Percentiles rank a stretch among this genome's conserved stretches.
These are phyloP conservation scores for Myotis daubentonii DNA, from an alignment of 2,797 vertebrate genomes.

Conservation along the genomic window DNA sequence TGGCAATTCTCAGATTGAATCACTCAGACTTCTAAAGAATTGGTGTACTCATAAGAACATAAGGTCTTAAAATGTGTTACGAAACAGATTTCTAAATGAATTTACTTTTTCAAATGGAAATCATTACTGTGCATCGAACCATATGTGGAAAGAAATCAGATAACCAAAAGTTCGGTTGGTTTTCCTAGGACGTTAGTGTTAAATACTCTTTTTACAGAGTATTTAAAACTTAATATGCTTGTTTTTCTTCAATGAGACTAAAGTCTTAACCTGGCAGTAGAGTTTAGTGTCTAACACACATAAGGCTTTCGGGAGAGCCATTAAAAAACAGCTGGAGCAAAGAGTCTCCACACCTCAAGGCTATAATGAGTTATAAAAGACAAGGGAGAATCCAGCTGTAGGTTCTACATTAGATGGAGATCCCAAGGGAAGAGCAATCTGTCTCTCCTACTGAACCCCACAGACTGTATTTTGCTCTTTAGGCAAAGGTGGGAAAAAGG, in stretches of 20 bases:
- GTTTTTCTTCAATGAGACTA: neutral
- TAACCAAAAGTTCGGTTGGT: slow-evolving; percentile 14
- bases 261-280: neutral
- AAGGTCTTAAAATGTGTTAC: neutral
- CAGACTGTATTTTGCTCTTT: neutral
- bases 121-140: neutral
- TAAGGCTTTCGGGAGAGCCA: neutral
- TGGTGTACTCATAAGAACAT: neutral
- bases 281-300: neutral
- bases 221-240: neutral
- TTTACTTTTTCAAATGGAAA: slow-evolving; percentile 54
- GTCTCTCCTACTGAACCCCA: neutral
- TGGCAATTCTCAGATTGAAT: slow-evolving; percentile 31
- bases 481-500: neutral
- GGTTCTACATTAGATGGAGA: neutral
- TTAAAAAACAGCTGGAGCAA: neutral
- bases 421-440: neutral
- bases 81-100: slow-evolving; percentile 46
- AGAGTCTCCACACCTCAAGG: neutral
- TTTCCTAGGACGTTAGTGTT: slow-evolving; percentile 22
- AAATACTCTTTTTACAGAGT: neutral
- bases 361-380: neutral
- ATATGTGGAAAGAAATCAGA: slow-evolving; percentile 27
- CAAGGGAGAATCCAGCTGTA: neutral
- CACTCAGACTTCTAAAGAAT: slow-evolving; percentile 29